Evolutionary conservation across 2,113 vertebrate genomes (phyloP), one percentile per base, ranked within the genome.

Genomic region (Shinisaurus crocodilurus): DNA sequence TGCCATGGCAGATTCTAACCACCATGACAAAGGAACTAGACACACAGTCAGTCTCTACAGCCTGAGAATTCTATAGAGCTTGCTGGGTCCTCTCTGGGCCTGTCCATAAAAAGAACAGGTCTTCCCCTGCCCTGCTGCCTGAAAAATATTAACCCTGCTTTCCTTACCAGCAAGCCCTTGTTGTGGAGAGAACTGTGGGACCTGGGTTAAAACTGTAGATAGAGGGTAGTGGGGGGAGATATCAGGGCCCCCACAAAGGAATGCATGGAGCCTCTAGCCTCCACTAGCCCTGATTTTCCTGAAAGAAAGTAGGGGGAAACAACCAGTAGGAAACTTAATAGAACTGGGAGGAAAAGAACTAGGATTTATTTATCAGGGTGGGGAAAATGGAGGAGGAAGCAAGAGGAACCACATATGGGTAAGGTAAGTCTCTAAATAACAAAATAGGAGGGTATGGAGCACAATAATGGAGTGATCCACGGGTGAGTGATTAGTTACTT

Each of bases 1-100:
- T 70, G n/a, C 65, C 70, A 65, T 92, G 89, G 63, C 23, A 80
- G 92, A 93, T 90, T 82, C 43, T 45, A 40, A 48, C 20, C 63
- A 85, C 76, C 67, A n/a, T 88, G 79, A 86, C 25, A 54, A 32
- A 82, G 88, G 70, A 82, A 94, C 74, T 67, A 5, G 32, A 92
- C 79, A 74, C 4, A 50, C 12, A 72, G 54, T 40, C 25, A 8
- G 29, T 67, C 20, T 70, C 80, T 60, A 9, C 70, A 85, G 88
- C 67, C 13, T n/a, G 45, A 67, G 76, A 69, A 6, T 88, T 90
- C 18, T 1, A 0, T 0, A 3, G 63, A 16, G 5, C 84, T 94
- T 57, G 18, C 60, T 63, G 10, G 3, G 57, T 60, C 12, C 74
- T 37, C 18, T 0, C 82, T 63, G 92, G 54, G 16, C 67, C 37